Evolutionary conservation across 2,888 invertebrate species (phyloP), one percentile per base, ranked within the genome.

Genomic region (Notodonta ziczac): DNA sequence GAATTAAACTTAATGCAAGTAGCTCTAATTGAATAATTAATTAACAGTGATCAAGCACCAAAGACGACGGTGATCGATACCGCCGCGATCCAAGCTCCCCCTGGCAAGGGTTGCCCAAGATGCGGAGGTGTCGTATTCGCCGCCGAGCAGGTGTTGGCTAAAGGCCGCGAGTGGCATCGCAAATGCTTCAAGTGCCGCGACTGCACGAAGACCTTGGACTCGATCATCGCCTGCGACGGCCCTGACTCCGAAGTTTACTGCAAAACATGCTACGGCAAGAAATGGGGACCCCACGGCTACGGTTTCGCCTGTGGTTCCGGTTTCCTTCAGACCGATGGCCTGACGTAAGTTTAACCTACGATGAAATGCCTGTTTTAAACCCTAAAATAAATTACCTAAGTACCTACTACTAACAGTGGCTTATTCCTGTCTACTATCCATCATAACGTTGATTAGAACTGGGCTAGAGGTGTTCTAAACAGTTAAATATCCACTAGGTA

Each of bases 201-300:
- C 87, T 99, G 99, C 92, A 97, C 96, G 79, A 98, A 98, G 91
- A 97, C 98, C 67, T 94, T 99, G 78, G 99, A 99, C 87, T 99
- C 98, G 58, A 98, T 98, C 86, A 98, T 97, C 81, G 98, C 98
- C 76, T 98, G 98, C 84, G 98, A 99, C 84, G 98, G 98, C 56
- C 99, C 99, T 59, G 97, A 98, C 81, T 95, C 95, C 68, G 98
- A 98, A 77, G 97, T 99, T 68, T 99, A 98, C 93, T 99, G 99
- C 94, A 98, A 98, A 93, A 97, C 98, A 82, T 99, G 99, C 93
- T 99, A 99, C 89, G 98, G 98, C 82, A 98, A 98, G 94, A 98
- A 98, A 90, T 99, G 97, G 97, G 99, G 99, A 80, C 99, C 99
- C 59, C 99, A 99, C 88, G 98, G 98, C 66, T 98, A 98, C 85